phyloP scores from a whole-genome alignment of 1,140 invertebrate species.

The Dreissena rostriformis region DNA sequence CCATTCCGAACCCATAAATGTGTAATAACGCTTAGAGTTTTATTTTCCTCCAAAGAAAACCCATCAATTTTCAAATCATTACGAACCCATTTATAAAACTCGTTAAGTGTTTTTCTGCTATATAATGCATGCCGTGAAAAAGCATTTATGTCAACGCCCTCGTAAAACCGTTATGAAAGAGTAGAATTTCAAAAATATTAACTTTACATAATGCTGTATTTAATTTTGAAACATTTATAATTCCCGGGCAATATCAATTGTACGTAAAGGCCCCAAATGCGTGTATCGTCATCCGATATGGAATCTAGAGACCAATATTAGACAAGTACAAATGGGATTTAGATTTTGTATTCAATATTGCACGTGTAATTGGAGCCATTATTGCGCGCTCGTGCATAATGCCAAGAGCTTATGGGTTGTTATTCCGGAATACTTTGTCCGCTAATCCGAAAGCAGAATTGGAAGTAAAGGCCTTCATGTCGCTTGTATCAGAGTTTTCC shows the following conservation, averaged over 20 bases:
- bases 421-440: no score
- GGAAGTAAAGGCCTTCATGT: no score
- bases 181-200: constrained; percentile 43
- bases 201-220: constrained; percentile 16
- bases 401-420: no score
- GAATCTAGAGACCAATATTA: background rate
- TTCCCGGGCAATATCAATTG: background rate
- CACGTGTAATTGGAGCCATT: no score
- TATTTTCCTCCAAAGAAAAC: constrained; percentile 47
- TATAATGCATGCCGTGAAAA: constrained; percentile 47
- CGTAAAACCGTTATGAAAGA: constrained; percentile 44
- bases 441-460: no score
- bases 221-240: constrained; percentile 16
- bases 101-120: constrained; percentile 5
- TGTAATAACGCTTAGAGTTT: constrained; percentile 24
- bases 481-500: no score
- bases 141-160: background rate
- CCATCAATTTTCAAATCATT: constrained; percentile 53
- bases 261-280: background rate
- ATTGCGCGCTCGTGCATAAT: no score
- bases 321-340: constrained; percentile 1
- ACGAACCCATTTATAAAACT: constrained; percentile 41
- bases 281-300: background rate
- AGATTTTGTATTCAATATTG: background rate
- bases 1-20: constrained; percentile 15